phyloP scores from a whole-genome alignment of 64 coral and sea anemone genomes.

The Stichodactyla helianthus region DNA sequence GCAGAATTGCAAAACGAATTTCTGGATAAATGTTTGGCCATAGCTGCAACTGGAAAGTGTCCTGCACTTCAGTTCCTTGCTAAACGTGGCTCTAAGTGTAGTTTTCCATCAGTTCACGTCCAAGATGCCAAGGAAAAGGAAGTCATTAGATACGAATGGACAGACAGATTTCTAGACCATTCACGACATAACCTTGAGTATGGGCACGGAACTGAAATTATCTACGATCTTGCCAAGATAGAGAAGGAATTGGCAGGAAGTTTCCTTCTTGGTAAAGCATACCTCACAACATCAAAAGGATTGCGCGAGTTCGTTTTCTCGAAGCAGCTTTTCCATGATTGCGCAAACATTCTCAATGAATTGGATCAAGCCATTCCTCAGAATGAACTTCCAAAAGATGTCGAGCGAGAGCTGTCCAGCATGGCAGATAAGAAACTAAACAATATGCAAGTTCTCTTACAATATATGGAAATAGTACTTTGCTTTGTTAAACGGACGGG shows the following conservation, averaged over 20 bases:
- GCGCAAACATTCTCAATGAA: slow-evolving; percentile 67
- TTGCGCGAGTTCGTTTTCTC: slow-evolving; percentile 80
- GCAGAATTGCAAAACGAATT: slow-evolving; percentile 76
- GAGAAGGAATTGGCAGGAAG: slow-evolving; percentile 67
- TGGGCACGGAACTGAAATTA: slow-evolving; percentile 65
- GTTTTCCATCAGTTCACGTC: slow-evolving; percentile 43
- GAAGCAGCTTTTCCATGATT: slow-evolving; percentile 79
- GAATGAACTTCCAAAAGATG: slow-evolving; percentile 27
- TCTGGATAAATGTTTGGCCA: slow-evolving; percentile 47
- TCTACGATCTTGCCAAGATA: slow-evolving; percentile 73
- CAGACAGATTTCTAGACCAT: slow-evolving; percentile 70
- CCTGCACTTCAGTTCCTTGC: slow-evolving; percentile 62
- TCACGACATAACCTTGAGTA: slow-evolving; percentile 77
- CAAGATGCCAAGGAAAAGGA: slow-evolving; percentile 90
- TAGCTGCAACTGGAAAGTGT: slow-evolving; percentile 60
- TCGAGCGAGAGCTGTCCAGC: slow-evolving; percentile 40
- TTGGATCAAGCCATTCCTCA: slow-evolving; percentile 67
- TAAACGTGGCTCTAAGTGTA: slow-evolving; percentile 19
- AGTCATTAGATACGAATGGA: slow-evolving; percentile 81
- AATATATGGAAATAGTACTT: slow-evolving; percentile 83
- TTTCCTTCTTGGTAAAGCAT: slow-evolving; percentile 79
- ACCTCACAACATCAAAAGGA: slow-evolving; percentile 39
- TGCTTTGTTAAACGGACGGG: slow-evolving; percentile 67
- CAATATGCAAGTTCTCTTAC: slow-evolving; percentile 57
- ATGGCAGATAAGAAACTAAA: slow-evolving; percentile 47